These are phyloP conservation scores for Ptyas mucosa DNA, from an alignment of 2,113 vertebrate genomes.

Conservation along the genomic window DNA sequence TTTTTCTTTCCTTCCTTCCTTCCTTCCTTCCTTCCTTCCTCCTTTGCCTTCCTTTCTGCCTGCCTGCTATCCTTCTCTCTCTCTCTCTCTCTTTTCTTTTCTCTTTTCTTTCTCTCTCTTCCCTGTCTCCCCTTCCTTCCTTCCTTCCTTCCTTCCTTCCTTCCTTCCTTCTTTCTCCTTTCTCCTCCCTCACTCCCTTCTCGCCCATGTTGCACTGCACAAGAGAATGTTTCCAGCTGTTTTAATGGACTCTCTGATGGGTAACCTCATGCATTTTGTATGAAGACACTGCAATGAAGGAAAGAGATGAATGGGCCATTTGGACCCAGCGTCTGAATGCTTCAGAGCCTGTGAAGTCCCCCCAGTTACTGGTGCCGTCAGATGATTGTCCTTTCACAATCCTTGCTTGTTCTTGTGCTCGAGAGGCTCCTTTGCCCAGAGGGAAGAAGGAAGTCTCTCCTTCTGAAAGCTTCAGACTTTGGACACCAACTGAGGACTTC, in stretches of 20 bases:
- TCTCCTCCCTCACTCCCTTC: neutral
- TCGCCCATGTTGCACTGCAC: neutral
- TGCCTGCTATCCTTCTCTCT: neutral
- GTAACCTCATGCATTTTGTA: neutral
- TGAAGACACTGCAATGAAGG: neutral
- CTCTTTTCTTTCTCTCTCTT: neutral
- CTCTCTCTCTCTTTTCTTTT: accelerated
- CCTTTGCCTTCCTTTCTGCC: neutral
- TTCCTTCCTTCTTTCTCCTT: accelerated
- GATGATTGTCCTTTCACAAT: neutral
- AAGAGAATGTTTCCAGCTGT: neutral
- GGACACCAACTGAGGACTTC: neutral
- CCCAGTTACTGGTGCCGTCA: neutral
- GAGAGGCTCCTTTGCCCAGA: neutral
- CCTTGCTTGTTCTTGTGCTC: neutral
- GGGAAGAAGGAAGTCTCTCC: neutral
- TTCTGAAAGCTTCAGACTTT: neutral
- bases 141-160: neutral
- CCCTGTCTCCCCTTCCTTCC: too few species aligned
- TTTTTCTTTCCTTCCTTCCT: neutral
- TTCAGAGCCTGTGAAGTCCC: too few species aligned
- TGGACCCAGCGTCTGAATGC: neutral
- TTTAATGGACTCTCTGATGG: neutral
- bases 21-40: too few species aligned
- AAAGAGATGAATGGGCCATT: neutral